Evolutionary conservation across 2,113 vertebrate species (phyloP), one percentile per base, ranked within the genome.

Genomic region (Vidua chalybeata): DNA sequence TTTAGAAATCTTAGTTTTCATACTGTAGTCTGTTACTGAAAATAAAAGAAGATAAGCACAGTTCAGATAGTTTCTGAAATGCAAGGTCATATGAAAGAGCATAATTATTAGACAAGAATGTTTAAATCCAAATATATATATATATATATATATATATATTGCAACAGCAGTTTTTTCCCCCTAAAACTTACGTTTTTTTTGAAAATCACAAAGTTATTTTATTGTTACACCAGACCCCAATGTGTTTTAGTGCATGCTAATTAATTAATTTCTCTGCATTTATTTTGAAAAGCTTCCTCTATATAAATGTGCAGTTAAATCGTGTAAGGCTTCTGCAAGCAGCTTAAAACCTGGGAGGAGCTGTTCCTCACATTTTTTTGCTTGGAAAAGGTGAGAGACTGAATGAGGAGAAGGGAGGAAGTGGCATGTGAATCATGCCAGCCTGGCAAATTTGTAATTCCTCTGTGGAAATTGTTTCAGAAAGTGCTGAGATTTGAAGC

Each of bases 81-180:
- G 17, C 31, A 37, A 54, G 45, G 33, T 52, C 1, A 2, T 8
- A 31, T 83, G 56, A 73, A 86, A 51, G 55, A 46, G 30, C 2
- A 0, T n/a, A 15, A 58, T 93, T 76, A 28, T 49, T 85, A 52
- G 31, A 75, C 61, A 55, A 63, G 20, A 86, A 17, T 64, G 48
- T 68, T 72, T 49, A 80, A 90, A 52, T 90, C 7, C 15, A 27
- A 75, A 75, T n/a, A 17, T 49, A 31, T 49, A 48, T 15, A 43
- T 43, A 17, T 49, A 31, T 49, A 48, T 15, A 43, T 43, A 43
- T 41, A 41, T 41, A 78, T 93, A 89, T 56, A 67, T 30, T 76
- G 13, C 24, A 22, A 5, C 24, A 12, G 31, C 14, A 35, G 0
- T 33, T 6, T 9, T 28, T 13, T 3, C 0, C 5, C 14, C 31